A percentile compares a stretch with the other conserved stretches of the same genome.
Evolutionary conservation across 2,888 invertebrate genomes (phyloP).

Genomic region (Resseliella maxima): DNA sequence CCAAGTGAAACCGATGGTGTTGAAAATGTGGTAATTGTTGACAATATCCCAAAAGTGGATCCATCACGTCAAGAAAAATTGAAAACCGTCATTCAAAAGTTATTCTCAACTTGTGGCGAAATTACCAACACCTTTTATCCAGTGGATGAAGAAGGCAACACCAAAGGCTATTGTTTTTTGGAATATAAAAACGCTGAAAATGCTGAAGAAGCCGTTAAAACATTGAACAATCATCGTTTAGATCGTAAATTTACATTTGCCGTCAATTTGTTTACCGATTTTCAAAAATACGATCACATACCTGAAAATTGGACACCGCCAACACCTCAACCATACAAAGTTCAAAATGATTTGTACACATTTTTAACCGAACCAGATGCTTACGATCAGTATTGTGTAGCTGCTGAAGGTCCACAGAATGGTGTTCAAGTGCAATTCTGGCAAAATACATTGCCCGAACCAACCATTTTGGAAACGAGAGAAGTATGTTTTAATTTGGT

Average conservation of each 20-base stretch:
- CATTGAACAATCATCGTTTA: conserved; percentile 91
- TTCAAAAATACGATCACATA: conserved; percentile 89
- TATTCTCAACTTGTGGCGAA: conserved; percentile 88
- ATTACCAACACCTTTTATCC: conserved; percentile 93
- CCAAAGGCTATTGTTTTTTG: conserved; percentile 93
- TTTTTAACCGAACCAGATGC: conserved; percentile 95
- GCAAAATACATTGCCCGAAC: conserved; percentile 91
- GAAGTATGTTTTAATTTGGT: conserved; percentile 71
- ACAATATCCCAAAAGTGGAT: conserved; percentile 95
- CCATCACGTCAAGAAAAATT: conserved; percentile 92
- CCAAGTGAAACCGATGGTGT: conserved; percentile 97
- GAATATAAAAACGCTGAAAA: conserved; percentile 87
- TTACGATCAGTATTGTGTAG: conserved; percentile 94
- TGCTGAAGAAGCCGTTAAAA: conserved; percentile 89
- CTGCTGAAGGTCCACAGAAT: conserved; percentile 82
- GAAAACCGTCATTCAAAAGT: conserved; percentile 89
- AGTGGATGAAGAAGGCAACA: conserved; percentile 80
- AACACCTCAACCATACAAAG: conserved; percentile 86
- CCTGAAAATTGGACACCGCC: conserved; percentile 95
- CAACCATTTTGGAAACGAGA: conserved; percentile 83
- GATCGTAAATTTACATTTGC: conserved; percentile 95
- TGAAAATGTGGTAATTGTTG: conserved; percentile 94
- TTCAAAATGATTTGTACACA: conserved; percentile 91
- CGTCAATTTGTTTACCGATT: conserved; percentile 94
- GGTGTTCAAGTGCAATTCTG: conserved; percentile 84